Percentiles rank a stretch among this genome's conserved stretches.
phyloP scores from a whole-genome alignment of 2,113 vertebrate species.

The Scatophagus argus region DNA sequence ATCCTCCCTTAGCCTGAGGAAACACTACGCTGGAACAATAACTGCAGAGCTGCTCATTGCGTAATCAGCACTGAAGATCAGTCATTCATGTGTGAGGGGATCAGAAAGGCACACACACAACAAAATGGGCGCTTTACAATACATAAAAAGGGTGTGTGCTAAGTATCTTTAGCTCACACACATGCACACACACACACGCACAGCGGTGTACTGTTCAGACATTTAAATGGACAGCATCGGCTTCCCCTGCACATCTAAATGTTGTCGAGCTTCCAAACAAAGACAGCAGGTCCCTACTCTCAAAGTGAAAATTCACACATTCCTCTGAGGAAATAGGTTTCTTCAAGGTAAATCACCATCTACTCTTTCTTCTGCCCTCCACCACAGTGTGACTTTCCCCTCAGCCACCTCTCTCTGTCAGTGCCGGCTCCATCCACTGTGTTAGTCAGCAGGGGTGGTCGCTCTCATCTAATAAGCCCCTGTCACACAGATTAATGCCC shows the following conservation, averaged over 20 bases:
- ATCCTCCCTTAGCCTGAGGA: conserved; percentile 47
- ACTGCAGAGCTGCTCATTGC: conserved; percentile 64
- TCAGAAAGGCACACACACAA: conserved; percentile 27
- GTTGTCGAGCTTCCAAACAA: conserved; percentile 49
- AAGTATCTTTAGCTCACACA: background rate
- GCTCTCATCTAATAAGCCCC: conserved; percentile 67
- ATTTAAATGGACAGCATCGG: conserved; percentile 21
- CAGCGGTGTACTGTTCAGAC: background rate
- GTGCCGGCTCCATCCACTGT: conserved; percentile 64
- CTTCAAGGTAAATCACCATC: conserved; percentile 20
- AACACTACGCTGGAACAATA: conserved; percentile 36
- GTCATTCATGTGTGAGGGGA: conserved; percentile 57
- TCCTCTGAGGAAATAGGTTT: conserved; percentile 3
- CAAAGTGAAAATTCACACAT: conserved; percentile 18
- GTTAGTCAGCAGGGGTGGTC: conserved; percentile 68
- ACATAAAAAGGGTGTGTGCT: background rate
- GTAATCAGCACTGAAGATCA: conserved; percentile 64
- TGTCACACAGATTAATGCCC: conserved; percentile 74
- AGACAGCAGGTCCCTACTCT: conserved; percentile 24
- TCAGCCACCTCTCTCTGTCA: conserved; percentile 54
- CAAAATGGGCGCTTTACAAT: background rate
- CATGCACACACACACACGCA: conserved; percentile 20
- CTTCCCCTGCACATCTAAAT: conserved; percentile 16
- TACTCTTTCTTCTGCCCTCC: conserved; percentile 16
- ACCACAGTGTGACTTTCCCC: conserved; percentile 63